Evolutionary conservation across 1,140 invertebrate species (phyloP).

Genomic region (Drusus annulatus): DNA sequence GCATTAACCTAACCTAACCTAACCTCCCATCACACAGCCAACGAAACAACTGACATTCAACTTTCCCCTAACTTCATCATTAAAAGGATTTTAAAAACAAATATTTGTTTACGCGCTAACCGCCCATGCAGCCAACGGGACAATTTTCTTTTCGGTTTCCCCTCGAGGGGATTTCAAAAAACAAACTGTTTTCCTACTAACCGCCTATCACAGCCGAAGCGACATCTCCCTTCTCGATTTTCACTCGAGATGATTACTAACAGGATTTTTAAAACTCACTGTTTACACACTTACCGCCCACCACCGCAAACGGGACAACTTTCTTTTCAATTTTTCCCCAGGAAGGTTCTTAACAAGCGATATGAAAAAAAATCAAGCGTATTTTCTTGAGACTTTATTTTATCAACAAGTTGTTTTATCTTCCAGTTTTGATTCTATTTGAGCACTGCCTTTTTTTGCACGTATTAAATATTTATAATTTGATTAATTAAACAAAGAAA

Average conservation of each 20-base stretch:
- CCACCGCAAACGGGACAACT: background rate
- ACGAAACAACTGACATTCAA: background rate
- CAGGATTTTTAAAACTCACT: background rate
- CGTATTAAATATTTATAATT: too few species aligned
- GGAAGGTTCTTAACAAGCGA: background rate
- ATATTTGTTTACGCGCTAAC: background rate
- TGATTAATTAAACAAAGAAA: too few species aligned
- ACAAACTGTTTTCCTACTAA: background rate
- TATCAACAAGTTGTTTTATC: background rate
- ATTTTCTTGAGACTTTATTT: background rate
- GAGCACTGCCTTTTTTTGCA: too few species aligned
- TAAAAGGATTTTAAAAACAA: too few species aligned
- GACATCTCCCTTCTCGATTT: constrained; percentile 8
- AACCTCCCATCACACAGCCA: background rate
- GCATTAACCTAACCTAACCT: too few species aligned
- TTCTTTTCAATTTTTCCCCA: constrained; percentile 14
- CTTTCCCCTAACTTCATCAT: background rate
- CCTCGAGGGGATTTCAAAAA: background rate
- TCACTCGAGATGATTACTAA: background rate
- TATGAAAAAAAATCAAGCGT: too few species aligned
- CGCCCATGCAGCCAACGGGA: background rate
- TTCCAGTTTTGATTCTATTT: too few species aligned
- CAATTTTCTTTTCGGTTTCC: background rate
- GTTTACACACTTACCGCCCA: background rate
- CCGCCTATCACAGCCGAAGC: background rate